Base-by-base conservation (phyloP, 2,888 invertebrate species). In the Cephus pygmeus region DNA sequence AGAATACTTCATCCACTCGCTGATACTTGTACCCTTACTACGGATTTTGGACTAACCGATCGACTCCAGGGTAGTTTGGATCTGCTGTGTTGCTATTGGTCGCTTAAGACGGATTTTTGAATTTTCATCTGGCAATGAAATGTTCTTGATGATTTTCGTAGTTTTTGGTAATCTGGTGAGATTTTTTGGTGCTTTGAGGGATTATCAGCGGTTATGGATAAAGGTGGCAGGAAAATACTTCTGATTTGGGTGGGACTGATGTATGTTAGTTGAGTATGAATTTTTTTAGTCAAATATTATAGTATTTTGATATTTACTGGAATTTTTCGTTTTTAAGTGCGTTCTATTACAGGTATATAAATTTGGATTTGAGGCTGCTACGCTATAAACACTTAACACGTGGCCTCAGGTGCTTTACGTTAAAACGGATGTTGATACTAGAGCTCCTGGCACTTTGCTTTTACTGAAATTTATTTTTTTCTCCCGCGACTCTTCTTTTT, bases 371-470 rank as follows among this genome's bases (percentile, higher is more conserved):
- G 56, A 56, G 23, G 23, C 9, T 56, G 56, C 23, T 23, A 23
- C 56, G 23, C 23, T 56, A 23, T 23, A 56, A 56, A 56, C 9
- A 56, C 56, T 56, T 56, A 56, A 56, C 56, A 82, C 85, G 81
- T 83, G 86, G 88, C 84, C 88, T 86, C 88, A 89, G 88, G 89
- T 89, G 88, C 81, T 83, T 79, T 79, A 73, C 76, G 80, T 83
- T 83, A 80, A 81, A 79, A 85, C 76, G 82, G 82, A 82, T 86
- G 86, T 86, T 88, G 86, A 87, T 85, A 82, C 82, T 69, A 81
- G 74, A 82, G 82, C 80, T 81, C 79, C 80, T 76, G 84, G 81
- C 86, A 87, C 89, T 88, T 87, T 87, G 84, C 87, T 88, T 86
- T 89, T 86, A 87, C 82, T 79, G 77, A 87, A 88, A 89, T 88